Conservation (phyloP, 2,113 vertebrate species). For the Dermatemys mawii region DNA sequence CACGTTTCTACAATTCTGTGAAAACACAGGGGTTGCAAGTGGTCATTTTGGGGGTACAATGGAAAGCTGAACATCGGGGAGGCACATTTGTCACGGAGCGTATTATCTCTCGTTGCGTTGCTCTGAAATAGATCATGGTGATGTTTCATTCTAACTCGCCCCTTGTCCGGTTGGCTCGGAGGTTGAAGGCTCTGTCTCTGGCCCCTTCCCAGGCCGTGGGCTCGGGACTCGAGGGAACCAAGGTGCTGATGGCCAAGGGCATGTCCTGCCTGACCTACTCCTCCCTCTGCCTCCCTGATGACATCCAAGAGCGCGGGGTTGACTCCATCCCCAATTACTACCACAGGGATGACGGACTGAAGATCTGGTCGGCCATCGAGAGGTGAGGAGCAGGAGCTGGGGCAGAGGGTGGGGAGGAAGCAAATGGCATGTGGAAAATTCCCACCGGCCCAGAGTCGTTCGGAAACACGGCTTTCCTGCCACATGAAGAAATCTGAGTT, state of each 20-base stretch:
- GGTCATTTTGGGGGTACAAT: too few species aligned
- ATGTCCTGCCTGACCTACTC: slow-evolving; percentile 75
- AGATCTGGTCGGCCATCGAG: slow-evolving; percentile 78
- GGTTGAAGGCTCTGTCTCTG: background rate
- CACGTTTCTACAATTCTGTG: background rate
- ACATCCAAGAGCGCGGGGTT: slow-evolving; percentile 73
- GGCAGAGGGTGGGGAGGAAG: background rate
- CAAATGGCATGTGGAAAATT: too few species aligned
- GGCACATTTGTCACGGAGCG: background rate
- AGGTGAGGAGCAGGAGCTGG: slow-evolving; percentile 17
- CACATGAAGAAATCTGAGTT: too few species aligned
- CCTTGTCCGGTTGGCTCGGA: too few species aligned
- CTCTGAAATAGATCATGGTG: accelerated
- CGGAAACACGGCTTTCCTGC: background rate
- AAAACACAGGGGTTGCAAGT: background rate
- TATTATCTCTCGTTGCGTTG: accelerated
- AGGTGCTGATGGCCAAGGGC: slow-evolving; percentile 44
- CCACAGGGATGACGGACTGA: slow-evolving; percentile 82
- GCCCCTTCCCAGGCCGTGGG: background rate
- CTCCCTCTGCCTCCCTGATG: slow-evolving; percentile 80
- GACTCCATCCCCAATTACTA: slow-evolving; percentile 77
- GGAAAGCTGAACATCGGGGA: too few species aligned
- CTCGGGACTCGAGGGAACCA: background rate
- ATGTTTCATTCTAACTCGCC: background rate
- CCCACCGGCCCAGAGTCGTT: background rate